Evolutionary conservation across 2,797 vertebrate genomes (phyloP), one percentile per base, ranked within the genome.

Genomic region (Micromesistius poutassou): DNA sequence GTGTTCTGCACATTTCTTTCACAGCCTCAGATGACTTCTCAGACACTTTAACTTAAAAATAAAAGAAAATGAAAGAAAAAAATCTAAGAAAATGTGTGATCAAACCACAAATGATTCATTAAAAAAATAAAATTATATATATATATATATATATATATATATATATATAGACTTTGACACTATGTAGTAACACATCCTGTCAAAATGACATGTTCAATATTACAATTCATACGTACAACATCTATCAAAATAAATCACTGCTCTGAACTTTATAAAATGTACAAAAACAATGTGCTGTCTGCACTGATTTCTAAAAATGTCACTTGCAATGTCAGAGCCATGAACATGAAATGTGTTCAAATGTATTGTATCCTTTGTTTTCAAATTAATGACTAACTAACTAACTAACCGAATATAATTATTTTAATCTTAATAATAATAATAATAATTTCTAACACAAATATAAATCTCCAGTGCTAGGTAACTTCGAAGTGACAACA

Each of bases 321-420:
- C 50, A 78, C 73, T 79, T 83, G 40, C 46, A 25, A 22, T 42
- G 77, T 80, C 66, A 76, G 4, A 78, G 38, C 36, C 66, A 79
- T 70, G 79, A 74, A 30, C 77, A 62, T 71, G n/a, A 38, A 71
- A 30, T 75, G 31, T 40, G 31, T 72, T 78, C 73, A 30, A 68
- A 71, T 33, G 12, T 31, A 33, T 19, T 33, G 6, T 71, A 71
- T 30, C 3, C 46, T 62, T 10, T 1, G n/a, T 68, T 68, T 66
- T 68, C 25, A 3, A 28, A 68, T 28, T 0, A 68, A 68, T 28
- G 62, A 68, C 8, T 28, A 35, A 35, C 7, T 35, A 35, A 35
- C 7, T 35, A 35, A 68, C 3, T 12, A 62, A 62, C 55, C 22
- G 14, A 4, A 55, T 16, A 50, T 25, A 2, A 62, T 8, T 25